Percentiles rank a stretch among this genome's conserved stretches.
These are phyloP conservation scores for Xenopus petersii DNA, from an alignment of 2,797 vertebrate species.

Conservation along the genomic window DNA sequence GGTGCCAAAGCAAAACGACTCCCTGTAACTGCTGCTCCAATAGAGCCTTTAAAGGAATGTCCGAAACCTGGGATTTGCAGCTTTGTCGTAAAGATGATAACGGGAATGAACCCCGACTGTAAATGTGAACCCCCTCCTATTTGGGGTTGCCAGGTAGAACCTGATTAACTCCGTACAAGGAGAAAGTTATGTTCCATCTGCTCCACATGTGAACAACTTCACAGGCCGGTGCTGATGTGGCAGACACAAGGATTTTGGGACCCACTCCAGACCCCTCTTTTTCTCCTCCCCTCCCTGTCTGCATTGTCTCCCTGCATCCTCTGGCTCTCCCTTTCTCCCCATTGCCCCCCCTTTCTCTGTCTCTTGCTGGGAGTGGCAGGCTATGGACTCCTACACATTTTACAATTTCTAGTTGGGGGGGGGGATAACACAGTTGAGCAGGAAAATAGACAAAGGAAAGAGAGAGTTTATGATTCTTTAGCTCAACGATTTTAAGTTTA, in stretches of 20 bases:
- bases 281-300: not conserved
- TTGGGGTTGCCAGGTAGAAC: not conserved
- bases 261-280: constrained; percentile 20
- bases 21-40: too few species aligned
- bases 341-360: not conserved
- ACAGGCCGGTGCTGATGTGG: constrained; percentile 45
- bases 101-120: too few species aligned
- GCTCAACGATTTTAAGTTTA: too few species aligned
- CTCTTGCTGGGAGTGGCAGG: constrained; percentile 6
- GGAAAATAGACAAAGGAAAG: constrained; percentile 1
- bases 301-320: constrained; percentile 11
- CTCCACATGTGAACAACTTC: constrained; percentile 36
- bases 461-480: not conserved
- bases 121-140: too few species aligned
- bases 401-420: not conserved
- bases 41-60: too few species aligned
- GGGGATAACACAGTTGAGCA: not conserved
- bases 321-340: not conserved
- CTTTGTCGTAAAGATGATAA: too few species aligned
- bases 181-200: constrained; percentile 28
- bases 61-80: too few species aligned
- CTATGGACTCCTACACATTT: constrained; percentile 3
- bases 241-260: constrained; percentile 43
- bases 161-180: not conserved
- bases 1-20: too few species aligned